Percentiles rank a stretch among this genome's conserved stretches.
Evolutionary conservation across 2,888 invertebrate genomes (phyloP).

Genomic region (Agrochola litura): DNA sequence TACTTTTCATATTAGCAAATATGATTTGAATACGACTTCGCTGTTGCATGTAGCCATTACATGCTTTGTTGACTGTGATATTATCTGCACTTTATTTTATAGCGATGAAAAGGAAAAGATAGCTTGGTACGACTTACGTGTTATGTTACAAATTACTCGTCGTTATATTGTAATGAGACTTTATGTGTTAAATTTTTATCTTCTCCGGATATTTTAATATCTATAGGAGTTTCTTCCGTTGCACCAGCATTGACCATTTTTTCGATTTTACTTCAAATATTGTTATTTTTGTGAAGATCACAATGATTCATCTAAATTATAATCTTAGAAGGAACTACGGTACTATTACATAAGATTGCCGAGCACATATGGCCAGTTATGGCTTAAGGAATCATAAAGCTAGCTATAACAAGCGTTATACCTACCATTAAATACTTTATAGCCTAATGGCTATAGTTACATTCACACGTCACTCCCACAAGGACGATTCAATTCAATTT

Average conservation of each 20-base stretch:
- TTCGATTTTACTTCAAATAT: background rate
- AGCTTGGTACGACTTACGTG: slow-evolving; percentile 15
- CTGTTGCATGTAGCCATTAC: slow-evolving; percentile 48
- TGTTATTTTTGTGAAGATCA: background rate
- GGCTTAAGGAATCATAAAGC: slow-evolving; percentile 46
- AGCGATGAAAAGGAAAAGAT: slow-evolving; percentile 34
- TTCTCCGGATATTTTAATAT: background rate
- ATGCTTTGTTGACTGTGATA: slow-evolving; percentile 43
- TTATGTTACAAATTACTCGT: slow-evolving; percentile 11
- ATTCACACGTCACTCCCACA: slow-evolving; percentile 59
- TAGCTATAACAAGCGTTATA: slow-evolving; percentile 29
- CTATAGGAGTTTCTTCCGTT: background rate
- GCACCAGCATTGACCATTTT: background rate
- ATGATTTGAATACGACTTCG: slow-evolving; percentile 61
- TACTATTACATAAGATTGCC: slow-evolving; percentile 30
- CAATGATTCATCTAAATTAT: background rate
- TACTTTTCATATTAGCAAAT: slow-evolving; percentile 72
- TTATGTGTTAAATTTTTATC: slow-evolving; percentile 8
- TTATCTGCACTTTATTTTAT: slow-evolving; percentile 36
- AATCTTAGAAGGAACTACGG: slow-evolving; percentile 3
- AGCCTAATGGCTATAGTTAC: slow-evolving; percentile 26
- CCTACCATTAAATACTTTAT: slow-evolving; percentile 48
- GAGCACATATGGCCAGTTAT: slow-evolving; percentile 20
- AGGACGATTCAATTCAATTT: slow-evolving; percentile 62
- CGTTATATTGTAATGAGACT: slow-evolving; percentile 1